phyloP scores from a whole-genome alignment of 2,797 vertebrate genomes.

The Sardinella longiceps region DNA sequence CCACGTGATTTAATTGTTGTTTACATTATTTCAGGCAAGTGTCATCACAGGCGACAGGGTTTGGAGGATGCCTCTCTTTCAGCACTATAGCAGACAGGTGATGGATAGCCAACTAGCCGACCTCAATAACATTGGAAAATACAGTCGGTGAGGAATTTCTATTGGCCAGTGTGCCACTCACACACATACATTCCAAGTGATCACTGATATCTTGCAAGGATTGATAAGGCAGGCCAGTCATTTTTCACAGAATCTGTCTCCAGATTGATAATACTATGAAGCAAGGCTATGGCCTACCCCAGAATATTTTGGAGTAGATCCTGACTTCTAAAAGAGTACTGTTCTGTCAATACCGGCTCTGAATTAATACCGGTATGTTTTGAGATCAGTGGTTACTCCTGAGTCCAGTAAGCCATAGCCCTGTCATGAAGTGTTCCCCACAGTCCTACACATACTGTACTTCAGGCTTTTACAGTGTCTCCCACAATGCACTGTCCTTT shows the following conservation, averaged over 20 bases:
- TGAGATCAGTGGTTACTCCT: no score
- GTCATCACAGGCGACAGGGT: conserved; percentile 93
- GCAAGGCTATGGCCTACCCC: no score
- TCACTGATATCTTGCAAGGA: no score
- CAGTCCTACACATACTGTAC: neutral
- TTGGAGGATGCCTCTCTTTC: conserved; percentile 98
- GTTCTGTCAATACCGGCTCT: no score
- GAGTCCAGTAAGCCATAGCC: no score
- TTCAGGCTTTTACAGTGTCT: neutral
- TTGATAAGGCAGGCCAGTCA: neutral
- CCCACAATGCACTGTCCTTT: conserved; percentile 10
- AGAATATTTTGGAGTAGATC: no score
- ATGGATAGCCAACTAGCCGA: conserved; percentile 92
- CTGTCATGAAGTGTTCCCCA: neutral
- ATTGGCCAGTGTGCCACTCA: neutral
- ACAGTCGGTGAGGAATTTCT: conserved; percentile 79
- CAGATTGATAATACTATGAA: no score
- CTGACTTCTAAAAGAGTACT: no score
- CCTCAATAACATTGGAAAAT: conserved; percentile 93
- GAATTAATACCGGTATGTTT: no score
- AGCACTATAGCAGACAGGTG: conserved; percentile 93
- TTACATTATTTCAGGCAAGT: conserved; percentile 79
- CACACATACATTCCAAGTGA: neutral
- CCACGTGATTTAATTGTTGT: neutral
- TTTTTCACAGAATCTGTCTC: neutral